Percentiles rank a stretch among this genome's conserved stretches.
phyloP scores from a whole-genome alignment of 2,797 vertebrate species.

The Ciconia nigra region DNA sequence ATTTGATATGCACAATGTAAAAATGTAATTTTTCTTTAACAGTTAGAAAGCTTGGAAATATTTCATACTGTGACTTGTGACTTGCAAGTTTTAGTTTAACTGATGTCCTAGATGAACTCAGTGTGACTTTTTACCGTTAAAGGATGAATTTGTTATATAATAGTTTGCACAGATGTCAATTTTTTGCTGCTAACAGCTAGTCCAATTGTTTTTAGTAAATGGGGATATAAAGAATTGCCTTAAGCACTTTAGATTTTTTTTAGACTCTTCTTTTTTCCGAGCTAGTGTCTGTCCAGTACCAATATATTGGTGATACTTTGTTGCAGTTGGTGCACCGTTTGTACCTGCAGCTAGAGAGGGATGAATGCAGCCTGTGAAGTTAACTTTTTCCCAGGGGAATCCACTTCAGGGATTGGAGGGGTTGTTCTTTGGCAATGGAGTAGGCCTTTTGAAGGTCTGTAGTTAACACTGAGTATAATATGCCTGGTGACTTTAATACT shows the following conservation, averaged over 20 bases:
- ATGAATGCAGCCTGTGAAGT: not conserved
- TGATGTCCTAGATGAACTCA: not conserved
- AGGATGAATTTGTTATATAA: not conserved
- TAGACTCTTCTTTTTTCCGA: not conserved
- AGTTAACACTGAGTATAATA: not conserved
- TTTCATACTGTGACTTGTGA: conserved; percentile 26
- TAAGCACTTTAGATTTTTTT: conserved; percentile 75
- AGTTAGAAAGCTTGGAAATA: not conserved
- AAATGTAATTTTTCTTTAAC: not conserved
- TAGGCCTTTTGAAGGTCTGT: not conserved
- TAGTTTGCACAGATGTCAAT: conserved; percentile 43
- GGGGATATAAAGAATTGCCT: conserved; percentile 69
- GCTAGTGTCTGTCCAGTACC: conserved; percentile 24
- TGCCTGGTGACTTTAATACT: not conserved
- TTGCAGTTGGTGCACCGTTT: not conserved
- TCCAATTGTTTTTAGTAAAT: conserved; percentile 36
- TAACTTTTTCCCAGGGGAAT: not conserved
- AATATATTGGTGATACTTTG: not conserved
- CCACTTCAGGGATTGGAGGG: not conserved
- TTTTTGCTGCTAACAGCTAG: conserved; percentile 64
- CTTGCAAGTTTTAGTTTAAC: not conserved
- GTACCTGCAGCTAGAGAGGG: not conserved
- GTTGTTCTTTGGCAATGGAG: not conserved
- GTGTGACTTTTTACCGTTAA: not conserved
- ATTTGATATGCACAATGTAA: not conserved